Evolutionary conservation across 2,113 vertebrate species (phyloP).

Genomic region (Zapornia atra): DNA sequence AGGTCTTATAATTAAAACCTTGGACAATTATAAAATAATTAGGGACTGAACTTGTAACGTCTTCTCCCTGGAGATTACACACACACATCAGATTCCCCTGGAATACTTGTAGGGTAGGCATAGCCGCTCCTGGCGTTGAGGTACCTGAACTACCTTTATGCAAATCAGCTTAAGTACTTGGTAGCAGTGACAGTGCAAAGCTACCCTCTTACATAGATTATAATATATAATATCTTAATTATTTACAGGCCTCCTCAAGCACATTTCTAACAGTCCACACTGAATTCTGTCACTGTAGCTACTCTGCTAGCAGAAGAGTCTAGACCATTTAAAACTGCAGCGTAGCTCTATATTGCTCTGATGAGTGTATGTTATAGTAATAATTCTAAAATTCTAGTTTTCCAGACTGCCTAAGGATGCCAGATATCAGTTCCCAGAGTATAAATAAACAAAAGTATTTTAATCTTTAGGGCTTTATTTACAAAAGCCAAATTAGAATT

Average conservation of each 20-base stretch:
- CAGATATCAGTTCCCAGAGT: not conserved
- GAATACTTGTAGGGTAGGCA: not conserved
- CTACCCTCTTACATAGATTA: not conserved
- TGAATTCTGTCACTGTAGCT: not conserved
- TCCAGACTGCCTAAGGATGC: not conserved
- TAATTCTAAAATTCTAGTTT: not conserved
- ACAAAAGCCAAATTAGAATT: not conserved
- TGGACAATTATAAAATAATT: slow-evolving; percentile 43
- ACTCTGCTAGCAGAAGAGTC: not conserved
- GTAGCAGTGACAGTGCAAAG: not conserved
- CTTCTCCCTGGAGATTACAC: not conserved
- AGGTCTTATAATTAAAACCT: slow-evolving; percentile 20
- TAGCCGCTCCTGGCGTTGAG: not conserved
- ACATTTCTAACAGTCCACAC: not conserved
- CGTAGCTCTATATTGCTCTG: not conserved
- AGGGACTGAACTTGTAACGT: not conserved
- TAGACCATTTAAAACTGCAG: not conserved
- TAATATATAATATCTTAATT: too few species aligned
- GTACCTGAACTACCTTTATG: not conserved
- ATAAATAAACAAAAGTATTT: not conserved
- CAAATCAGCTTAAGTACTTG: not conserved
- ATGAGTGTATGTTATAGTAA: not conserved
- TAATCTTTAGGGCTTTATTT: slow-evolving; percentile 4
- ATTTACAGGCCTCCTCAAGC: not conserved
- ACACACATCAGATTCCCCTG: not conserved